Percentiles rank a stretch among this genome's conserved stretches.
Evolutionary conservation across 2,113 vertebrate genomes (phyloP).

Genomic region (Pipa parva): DNA sequence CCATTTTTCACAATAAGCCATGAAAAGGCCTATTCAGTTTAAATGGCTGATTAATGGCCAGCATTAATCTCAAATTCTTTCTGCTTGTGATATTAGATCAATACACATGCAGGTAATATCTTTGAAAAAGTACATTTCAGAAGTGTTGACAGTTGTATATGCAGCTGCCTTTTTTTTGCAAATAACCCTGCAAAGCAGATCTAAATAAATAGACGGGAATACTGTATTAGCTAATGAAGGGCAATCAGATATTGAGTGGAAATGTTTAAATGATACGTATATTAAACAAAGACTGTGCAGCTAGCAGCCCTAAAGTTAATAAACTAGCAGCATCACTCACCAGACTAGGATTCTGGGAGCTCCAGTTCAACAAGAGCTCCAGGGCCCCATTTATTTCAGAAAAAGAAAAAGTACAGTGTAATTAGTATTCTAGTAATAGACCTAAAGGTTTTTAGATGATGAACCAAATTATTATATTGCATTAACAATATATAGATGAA

Average conservation of each 20-base stretch:
- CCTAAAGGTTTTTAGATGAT: too few species aligned
- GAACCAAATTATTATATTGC: too few species aligned
- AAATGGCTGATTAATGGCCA: not conserved
- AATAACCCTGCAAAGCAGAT: constrained; percentile 12
- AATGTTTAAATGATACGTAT: constrained; percentile 26
- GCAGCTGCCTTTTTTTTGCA: constrained; percentile 34
- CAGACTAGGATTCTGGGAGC: too few species aligned
- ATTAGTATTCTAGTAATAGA: too few species aligned
- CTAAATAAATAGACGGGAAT: constrained; percentile 24
- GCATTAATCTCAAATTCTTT: not conserved
- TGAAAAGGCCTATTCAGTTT: not conserved
- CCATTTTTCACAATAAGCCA: not conserved
- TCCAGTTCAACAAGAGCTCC: too few species aligned
- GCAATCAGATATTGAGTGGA: constrained; percentile 20
- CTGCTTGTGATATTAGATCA: not conserved
- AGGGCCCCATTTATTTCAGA: too few species aligned
- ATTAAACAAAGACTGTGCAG: not conserved
- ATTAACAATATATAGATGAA: too few species aligned
- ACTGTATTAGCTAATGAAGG: constrained; percentile 13
- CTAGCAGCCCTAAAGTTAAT: too few species aligned
- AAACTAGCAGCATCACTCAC: too few species aligned
- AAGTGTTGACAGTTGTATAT: constrained; percentile 33
- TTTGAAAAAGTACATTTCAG: not conserved
- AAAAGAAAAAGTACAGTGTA: too few species aligned
- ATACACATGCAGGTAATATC: not conserved